Percentiles rank a stretch among this genome's conserved stretches.
These are phyloP conservation scores for Artemia sinica DNA, from an alignment of 2,888 invertebrate species.

Conservation along the genomic window DNA sequence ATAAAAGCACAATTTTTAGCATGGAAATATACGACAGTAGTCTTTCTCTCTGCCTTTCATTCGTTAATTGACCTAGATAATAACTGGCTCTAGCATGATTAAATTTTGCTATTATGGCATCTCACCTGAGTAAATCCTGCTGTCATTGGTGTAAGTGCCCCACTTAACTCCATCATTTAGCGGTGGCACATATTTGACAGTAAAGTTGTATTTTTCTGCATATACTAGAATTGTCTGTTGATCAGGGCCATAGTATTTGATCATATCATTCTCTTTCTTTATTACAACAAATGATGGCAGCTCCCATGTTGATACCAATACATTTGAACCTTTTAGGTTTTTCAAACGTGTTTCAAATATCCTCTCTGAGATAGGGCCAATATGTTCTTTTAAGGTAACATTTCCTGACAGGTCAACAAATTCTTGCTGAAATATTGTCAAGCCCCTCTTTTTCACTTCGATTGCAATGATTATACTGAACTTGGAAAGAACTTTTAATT, in stretches of 20 bases:
- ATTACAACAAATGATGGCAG: neutral
- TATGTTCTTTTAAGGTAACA: neutral
- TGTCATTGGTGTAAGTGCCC: neutral
- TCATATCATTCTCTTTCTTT: neutral
- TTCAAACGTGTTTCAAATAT: neutral
- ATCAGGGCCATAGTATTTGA: neutral
- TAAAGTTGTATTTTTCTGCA: neutral
- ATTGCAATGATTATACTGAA: neutral
- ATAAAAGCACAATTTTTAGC: too few relatives aligned
- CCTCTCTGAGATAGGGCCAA: neutral
- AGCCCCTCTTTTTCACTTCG: neutral
- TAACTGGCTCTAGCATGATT: too few relatives aligned
- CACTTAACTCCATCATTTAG: neutral
- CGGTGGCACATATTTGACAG: neutral
- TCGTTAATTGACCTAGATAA: too few relatives aligned
- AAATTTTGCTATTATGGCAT: neutral
- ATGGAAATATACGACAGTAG: too few relatives aligned
- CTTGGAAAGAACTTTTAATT: neutral
- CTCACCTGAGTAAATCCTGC: neutral
- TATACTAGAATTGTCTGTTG: neutral
- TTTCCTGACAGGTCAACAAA: neutral
- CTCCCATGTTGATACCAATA: constrained; percentile 1
- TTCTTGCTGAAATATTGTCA: neutral
- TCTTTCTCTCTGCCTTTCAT: too few relatives aligned
- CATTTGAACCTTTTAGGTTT: neutral